phyloP scores from a whole-genome alignment of 1,140 invertebrate species.

The Probaryconus sp. region DNA sequence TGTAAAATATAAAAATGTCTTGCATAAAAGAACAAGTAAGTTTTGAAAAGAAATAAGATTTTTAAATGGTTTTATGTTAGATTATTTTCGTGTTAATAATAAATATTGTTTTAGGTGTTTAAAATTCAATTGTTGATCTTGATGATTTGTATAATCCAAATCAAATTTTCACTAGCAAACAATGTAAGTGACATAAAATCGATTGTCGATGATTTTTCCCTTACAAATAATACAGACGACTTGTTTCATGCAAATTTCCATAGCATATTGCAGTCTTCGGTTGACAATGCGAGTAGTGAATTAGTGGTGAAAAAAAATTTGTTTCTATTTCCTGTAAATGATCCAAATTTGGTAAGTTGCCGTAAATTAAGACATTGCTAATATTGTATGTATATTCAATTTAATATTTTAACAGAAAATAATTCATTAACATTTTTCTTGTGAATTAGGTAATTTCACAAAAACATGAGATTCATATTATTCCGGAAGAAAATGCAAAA shows the following conservation, averaged over 20 bases:
- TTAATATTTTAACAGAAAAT: not conserved
- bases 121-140: constrained; percentile 25
- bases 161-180: constrained; percentile 18
- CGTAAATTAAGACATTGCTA: not conserved
- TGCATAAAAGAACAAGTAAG: constrained; percentile 14
- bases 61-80: not conserved
- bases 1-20: constrained; percentile 14
- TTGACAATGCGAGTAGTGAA: constrained; percentile 28
- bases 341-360: constrained; percentile 42
- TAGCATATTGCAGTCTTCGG: constrained; percentile 19
- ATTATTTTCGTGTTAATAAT: too few species aligned
- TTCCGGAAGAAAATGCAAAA: constrained; percentile 61
- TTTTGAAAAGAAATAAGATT: not conserved
- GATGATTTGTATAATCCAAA: constrained; percentile 9
- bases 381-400: too few species aligned
- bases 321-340: constrained; percentile 49
- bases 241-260: constrained; percentile 20
- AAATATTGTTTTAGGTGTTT: not conserved
- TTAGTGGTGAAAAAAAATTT: constrained; percentile 43
- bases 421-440: constrained; percentile 3
- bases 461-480: constrained; percentile 65
- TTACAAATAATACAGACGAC: constrained; percentile 31
- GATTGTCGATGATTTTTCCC: constrained; percentile 21
- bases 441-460: constrained; percentile 64
- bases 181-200: constrained; percentile 39